Conservation (phyloP, 2,888 invertebrate genomes). For the Eupsilia transversa region DNA sequence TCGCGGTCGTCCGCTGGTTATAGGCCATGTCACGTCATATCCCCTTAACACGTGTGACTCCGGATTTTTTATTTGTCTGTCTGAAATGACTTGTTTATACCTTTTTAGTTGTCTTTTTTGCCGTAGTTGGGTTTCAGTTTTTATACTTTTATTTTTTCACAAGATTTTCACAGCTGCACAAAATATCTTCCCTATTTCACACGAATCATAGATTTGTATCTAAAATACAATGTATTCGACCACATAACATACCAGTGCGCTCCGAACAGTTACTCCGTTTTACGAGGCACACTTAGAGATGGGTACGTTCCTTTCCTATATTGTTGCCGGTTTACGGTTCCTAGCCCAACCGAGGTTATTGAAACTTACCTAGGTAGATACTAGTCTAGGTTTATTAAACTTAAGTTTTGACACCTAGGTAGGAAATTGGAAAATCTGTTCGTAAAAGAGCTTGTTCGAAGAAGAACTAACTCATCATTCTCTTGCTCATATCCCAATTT, state of each 20-base stretch:
- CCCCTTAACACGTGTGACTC: no score
- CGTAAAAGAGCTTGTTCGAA: no score
- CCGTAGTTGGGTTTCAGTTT: no score
- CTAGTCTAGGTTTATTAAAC: background rate
- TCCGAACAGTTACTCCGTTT: constrained; percentile 45
- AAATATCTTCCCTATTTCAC: background rate
- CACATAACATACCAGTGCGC: constrained; percentile 14
- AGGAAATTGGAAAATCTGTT: background rate
- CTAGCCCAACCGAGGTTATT: constrained; percentile 34
- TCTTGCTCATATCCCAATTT: no score
- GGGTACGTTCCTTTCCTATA: constrained; percentile 42
- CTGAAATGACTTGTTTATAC: no score
- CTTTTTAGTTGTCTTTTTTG: no score
- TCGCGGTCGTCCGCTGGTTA: no score
- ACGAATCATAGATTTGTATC: constrained; percentile 22
- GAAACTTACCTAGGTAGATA: constrained; percentile 29
- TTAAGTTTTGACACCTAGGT: background rate
- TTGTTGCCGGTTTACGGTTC: constrained; percentile 50
- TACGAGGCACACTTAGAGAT: constrained; percentile 40
- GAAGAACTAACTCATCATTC: no score
- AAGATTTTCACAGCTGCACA: background rate
- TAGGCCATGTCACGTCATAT: no score
- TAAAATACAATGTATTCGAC: constrained; percentile 46
- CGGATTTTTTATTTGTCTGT: no score
- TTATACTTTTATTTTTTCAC: no score